Percentiles rank a stretch among this genome's conserved stretches.
phyloP scores from a whole-genome alignment of 2,888 invertebrate species.

The Nasonovia ribisnigri region DNA sequence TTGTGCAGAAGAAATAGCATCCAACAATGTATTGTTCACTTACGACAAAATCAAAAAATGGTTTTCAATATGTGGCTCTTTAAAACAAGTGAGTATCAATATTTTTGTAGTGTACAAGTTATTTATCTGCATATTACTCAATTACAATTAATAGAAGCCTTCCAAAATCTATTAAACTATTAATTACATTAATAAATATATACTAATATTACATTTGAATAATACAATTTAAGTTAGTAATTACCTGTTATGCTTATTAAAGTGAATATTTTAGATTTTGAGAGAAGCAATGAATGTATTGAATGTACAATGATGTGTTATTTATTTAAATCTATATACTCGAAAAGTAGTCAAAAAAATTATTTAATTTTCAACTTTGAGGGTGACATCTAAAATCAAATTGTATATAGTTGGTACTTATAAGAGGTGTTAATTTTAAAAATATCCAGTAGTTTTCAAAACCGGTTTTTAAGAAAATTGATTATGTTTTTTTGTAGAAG shows the following conservation, averaged over 20 bases:
- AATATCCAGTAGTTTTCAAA: no score
- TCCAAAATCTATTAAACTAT: neutral
- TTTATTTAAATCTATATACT: no score
- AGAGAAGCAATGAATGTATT: no score
- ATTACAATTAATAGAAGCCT: neutral
- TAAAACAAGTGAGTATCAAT: conserved; percentile 49
- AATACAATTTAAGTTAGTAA: neutral
- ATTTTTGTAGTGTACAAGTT: neutral
- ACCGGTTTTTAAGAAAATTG: no score
- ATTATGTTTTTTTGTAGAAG: no score
- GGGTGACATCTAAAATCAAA: no score
- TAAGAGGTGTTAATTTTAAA: no score
- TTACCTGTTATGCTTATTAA: neutral
- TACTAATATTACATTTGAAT: neutral
- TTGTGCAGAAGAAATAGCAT: conserved; percentile 37
- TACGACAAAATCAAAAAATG: conserved; percentile 51
- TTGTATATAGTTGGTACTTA: no score
- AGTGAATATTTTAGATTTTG: neutral
- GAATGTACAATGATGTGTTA: no score
- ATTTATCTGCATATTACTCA: neutral
- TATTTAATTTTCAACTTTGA: no score
- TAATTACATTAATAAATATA: no score
- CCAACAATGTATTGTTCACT: conserved; percentile 28
- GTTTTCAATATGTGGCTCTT: conserved; percentile 41
- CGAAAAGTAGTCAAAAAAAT: no score